These are phyloP conservation scores for Limonius californicus DNA, from an alignment of 1,140 invertebrate species.

Conservation along the genomic window DNA sequence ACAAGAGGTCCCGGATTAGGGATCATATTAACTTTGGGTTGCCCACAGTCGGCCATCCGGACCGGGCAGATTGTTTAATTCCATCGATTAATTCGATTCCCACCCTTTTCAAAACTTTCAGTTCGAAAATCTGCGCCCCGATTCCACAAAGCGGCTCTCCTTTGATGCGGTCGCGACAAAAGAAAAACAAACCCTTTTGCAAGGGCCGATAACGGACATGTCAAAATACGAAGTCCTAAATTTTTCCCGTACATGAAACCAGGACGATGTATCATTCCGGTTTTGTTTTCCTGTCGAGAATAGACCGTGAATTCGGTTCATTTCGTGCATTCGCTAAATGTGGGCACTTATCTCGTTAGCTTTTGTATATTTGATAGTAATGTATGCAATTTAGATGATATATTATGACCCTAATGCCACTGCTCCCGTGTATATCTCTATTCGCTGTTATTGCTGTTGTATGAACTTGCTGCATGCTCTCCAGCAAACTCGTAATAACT, in stretches of 20 bases:
- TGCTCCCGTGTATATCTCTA: not conserved
- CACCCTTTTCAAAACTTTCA: no score
- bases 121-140: no score
- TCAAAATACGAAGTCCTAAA: not conserved
- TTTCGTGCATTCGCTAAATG: constrained; percentile 5
- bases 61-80: no score
- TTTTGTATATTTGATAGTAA: constrained; percentile 12
- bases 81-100: no score
- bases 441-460: not conserved
- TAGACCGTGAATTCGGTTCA: constrained; percentile 4
- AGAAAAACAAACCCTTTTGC: not conserved
- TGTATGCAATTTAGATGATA: constrained; percentile 13
- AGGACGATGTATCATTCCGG: not conserved
- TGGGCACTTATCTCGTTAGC: constrained; percentile 9
- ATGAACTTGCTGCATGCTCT: not conserved
- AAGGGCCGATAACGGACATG: not conserved
- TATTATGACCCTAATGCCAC: not conserved
- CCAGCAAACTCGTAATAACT: not conserved
- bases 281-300: not conserved
- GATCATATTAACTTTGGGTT: not conserved
- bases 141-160: no score
- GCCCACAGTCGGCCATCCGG: not conserved
- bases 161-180: no score
- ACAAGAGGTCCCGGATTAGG: not conserved
- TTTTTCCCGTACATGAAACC: not conserved